Evolutionary conservation across 2,888 invertebrate genomes (phyloP).

Genomic region (Leptothorax acervorum): DNA sequence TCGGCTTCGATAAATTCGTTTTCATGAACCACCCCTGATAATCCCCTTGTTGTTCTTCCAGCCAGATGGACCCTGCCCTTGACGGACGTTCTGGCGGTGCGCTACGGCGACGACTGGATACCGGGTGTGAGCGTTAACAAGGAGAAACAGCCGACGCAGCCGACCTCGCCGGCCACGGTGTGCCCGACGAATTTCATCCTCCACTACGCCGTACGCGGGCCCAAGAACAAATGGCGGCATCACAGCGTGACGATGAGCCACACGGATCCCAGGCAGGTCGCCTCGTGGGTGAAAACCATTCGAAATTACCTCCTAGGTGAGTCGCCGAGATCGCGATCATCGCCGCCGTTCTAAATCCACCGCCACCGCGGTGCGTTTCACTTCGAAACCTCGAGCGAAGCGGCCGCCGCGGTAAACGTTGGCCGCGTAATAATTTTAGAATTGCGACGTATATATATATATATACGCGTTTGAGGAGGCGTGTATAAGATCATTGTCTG

Average conservation of each 20-base stretch:
- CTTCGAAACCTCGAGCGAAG: neutral
- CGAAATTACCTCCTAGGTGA: conserved; percentile 87
- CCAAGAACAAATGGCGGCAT: conserved; percentile 88
- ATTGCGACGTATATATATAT: neutral
- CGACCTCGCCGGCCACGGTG: conserved; percentile 71
- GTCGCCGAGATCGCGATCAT: conserved; percentile 64
- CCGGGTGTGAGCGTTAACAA: conserved; percentile 81
- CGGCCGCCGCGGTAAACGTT: neutral
- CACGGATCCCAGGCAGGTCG: conserved; percentile 88
- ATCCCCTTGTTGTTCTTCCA: conserved; percentile 72
- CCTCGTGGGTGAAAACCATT: conserved; percentile 88
- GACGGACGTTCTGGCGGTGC: conserved; percentile 87
- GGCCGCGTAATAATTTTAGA: conserved; percentile 6
- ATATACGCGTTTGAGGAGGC: neutral
- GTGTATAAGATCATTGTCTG: neutral
- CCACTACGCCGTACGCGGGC: conserved; percentile 88
- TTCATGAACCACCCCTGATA: neutral
- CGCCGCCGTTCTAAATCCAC: neutral
- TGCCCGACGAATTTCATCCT: conserved; percentile 87
- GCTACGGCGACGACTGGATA: conserved; percentile 85
- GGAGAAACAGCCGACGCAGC: conserved; percentile 75
- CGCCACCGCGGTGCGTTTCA: neutral
- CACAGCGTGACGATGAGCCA: conserved; percentile 88
- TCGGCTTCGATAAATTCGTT: neutral
- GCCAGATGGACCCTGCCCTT: conserved; percentile 87